These are phyloP conservation scores for Spodoptera exigua DNA, from an alignment of 2,888 invertebrate species.

Conservation along the genomic window DNA sequence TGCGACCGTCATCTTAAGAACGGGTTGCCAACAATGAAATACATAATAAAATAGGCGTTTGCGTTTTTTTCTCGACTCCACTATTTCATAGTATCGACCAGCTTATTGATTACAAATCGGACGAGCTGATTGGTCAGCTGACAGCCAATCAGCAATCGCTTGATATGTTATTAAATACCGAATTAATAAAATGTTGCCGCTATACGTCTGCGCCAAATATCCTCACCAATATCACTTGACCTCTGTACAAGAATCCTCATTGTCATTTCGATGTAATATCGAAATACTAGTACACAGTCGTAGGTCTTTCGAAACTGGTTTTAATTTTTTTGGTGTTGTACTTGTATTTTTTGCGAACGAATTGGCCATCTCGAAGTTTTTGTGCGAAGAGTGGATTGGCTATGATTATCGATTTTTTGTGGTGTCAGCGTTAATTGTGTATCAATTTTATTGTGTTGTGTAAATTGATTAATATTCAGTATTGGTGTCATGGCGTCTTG, in stretches of 20 bases:
- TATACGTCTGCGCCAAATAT: slow-evolving; percentile 62
- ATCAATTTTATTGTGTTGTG: slow-evolving; percentile 26
- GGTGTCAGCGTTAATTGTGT: slow-evolving; percentile 17
- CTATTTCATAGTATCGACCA: slow-evolving; percentile 63
- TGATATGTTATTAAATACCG: slow-evolving; percentile 72
- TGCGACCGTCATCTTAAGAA: slow-evolving; percentile 28
- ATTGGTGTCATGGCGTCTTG: slow-evolving; percentile 23
- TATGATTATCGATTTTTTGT: slow-evolving; percentile 34
- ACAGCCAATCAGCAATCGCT: slow-evolving; percentile 72
- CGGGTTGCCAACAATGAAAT: slow-evolving; percentile 46
- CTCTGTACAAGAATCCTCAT: slow-evolving; percentile 53
- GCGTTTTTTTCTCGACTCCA: slow-evolving; percentile 68
- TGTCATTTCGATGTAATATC: slow-evolving; percentile 45
- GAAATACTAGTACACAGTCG: slow-evolving; percentile 21
- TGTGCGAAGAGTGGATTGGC: slow-evolving; percentile 41
- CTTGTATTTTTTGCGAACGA: slow-evolving; percentile 57
- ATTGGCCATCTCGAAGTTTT: slow-evolving; percentile 42
- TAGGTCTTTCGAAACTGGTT: slow-evolving; percentile 58
- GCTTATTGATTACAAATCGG: slow-evolving; percentile 75
- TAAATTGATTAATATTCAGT: slow-evolving; percentile 4
- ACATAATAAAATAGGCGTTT: slow-evolving; percentile 41
- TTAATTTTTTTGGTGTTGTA: slow-evolving; percentile 55
- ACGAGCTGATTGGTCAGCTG: slow-evolving; percentile 73
- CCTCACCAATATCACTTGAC: slow-evolving; percentile 60
- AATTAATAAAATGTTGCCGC: slow-evolving; percentile 64